Evolutionary conservation across 2,888 invertebrate genomes (phyloP), one percentile per base, ranked within the genome.

Genomic region (Cephalotes varians): DNA sequence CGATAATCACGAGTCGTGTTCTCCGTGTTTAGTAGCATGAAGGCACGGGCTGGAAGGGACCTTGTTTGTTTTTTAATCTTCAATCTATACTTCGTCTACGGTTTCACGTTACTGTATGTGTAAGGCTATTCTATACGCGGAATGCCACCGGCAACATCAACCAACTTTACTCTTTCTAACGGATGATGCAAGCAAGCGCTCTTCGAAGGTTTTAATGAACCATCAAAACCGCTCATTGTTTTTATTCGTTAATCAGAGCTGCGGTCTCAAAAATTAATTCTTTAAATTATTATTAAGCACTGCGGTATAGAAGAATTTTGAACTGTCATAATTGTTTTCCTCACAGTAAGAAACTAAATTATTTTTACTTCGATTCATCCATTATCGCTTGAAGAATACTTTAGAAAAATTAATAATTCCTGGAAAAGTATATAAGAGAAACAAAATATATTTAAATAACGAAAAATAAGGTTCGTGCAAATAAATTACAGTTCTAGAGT

Each of bases 51-150:
- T 64, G 60, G 31, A 62, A 49, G 79, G 54, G 54, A 73, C 40
- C 81, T 85, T 34, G 83, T 65, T 77, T 67, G 64, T 71, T 65
- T 62, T 81, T 67, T 64, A 88, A 87, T 86, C 82, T 54, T 34
- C 3, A 28, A 79, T 76, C 67, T 49, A 58, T 21, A 56, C 44
- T 65, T 71, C 34, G 58, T 76, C 54, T 84, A 65, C 56, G 25
- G 62, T 34, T 73, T 49, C 44, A 56, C 47, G 34, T 60, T 31
- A 62, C 65, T 21, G 69, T 31, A 71, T 77, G 73, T 73, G 58
- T 77, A 56, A 51, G 65, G 72, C 81, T 58, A 47, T 69, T 62
- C 40, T 77, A 31, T 69, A 65, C 37, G 49, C 3, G 25, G 28
- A 56, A 54, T 77, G 76, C 44, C 28, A 76, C 28, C 21, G 54